Conservation (phyloP, 2,797 vertebrate genomes). For the Limosa lapponica region DNA sequence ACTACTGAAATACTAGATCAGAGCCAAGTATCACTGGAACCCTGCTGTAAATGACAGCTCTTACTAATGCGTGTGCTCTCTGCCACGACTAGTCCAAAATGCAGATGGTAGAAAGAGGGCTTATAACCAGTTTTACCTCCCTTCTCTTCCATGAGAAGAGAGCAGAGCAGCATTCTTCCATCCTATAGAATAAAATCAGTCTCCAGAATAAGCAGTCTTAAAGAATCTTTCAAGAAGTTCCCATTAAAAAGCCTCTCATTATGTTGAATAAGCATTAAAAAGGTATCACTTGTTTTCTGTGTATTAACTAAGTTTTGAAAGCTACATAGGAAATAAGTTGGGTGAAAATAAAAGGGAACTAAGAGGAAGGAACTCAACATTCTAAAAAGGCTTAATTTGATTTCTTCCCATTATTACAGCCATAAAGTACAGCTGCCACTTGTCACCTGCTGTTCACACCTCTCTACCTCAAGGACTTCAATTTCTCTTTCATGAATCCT, state of each 20-base stretch:
- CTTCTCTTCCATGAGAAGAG: not conserved
- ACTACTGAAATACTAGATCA: not conserved
- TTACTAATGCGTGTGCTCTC: not conserved
- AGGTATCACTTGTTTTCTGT: not conserved
- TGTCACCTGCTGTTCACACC: not conserved
- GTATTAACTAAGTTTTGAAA: not conserved
- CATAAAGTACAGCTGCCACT: not conserved
- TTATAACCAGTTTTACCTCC: not conserved
- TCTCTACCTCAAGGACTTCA: not conserved
- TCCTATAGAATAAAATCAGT: not conserved
- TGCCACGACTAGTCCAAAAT: not conserved
- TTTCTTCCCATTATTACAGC: not conserved
- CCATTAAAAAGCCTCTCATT: not conserved
- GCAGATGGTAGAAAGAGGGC: not conserved
- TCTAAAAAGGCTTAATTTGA: not conserved
- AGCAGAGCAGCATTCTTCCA: not conserved
- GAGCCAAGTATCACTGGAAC: not conserved
- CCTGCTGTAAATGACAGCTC: not conserved
- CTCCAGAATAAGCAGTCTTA: not conserved
- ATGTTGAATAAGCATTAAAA: not conserved
- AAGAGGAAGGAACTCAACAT: not conserved
- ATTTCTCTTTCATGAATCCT: not conserved
- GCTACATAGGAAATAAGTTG: not conserved
- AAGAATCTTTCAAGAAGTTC: not conserved
- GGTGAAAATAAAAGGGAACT: not conserved